phyloP scores from a whole-genome alignment of 1,140 invertebrate genomes.

The Melitaea cinxia region DNA sequence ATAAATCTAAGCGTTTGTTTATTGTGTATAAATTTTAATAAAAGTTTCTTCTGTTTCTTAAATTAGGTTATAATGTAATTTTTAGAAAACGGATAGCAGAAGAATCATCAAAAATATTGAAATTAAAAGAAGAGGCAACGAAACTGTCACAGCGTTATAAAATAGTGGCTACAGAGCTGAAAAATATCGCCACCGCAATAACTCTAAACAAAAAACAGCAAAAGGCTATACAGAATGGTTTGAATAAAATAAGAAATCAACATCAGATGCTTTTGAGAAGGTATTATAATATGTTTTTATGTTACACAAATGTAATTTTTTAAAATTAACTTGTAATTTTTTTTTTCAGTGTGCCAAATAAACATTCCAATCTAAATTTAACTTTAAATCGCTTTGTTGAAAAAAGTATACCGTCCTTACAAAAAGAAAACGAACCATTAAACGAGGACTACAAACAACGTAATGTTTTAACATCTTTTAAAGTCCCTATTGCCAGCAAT shows the following conservation, averaged over 20 bases:
- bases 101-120: constrained; percentile 70
- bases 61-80: background rate
- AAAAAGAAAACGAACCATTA: constrained; percentile 68
- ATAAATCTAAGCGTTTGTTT: constrained; percentile 16
- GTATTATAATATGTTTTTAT: constrained; percentile 43
- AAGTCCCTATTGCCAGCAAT: constrained; percentile 62
- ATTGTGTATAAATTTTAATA: background rate
- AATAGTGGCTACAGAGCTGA: constrained; percentile 67
- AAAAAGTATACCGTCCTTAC: constrained; percentile 40
- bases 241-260: constrained; percentile 63
- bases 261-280: constrained; percentile 72
- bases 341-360: constrained; percentile 55
- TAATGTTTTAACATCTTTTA: constrained; percentile 43
- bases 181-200: constrained; percentile 68
- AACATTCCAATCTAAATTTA: constrained; percentile 53
- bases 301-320: background rate
- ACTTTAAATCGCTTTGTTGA: background rate
- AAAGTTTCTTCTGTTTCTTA: background rate
- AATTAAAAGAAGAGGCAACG: constrained; percentile 67
- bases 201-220: constrained; percentile 71
- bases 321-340: background rate
- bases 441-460: constrained; percentile 49
- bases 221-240: constrained; percentile 54
- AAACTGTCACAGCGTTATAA: constrained; percentile 73
- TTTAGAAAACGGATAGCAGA: constrained; percentile 75